phyloP scores from a whole-genome alignment of 2,113 vertebrate genomes.

The Bufo bufo region DNA sequence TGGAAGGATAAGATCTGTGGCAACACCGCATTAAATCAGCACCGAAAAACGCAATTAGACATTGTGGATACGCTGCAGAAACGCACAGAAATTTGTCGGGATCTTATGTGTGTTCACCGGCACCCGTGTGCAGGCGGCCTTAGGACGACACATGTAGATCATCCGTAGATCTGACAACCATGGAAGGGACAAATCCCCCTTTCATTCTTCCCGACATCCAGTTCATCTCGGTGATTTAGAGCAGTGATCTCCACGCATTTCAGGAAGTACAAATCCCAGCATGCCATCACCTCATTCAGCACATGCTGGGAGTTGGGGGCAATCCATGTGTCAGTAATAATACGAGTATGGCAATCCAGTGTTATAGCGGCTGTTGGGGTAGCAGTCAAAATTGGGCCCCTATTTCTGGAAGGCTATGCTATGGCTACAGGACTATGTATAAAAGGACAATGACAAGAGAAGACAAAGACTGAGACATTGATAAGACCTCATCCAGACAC shows the following conservation, averaged over 20 bases:
- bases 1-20: too few species aligned
- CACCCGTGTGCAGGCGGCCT: too few species aligned
- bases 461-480: not conserved
- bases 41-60: too few species aligned
- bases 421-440: too few species aligned
- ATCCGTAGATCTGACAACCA: not conserved
- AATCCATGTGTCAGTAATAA: not conserved
- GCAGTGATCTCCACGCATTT: not conserved
- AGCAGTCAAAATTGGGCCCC: too few species aligned
- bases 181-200: not conserved
- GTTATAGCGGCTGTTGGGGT: too few species aligned
- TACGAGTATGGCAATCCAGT: too few species aligned
- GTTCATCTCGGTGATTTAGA: not conserved
- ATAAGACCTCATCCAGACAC: not conserved
- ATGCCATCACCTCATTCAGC: not conserved
- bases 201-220: not conserved
- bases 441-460: not conserved
- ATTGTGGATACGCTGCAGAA: too few species aligned
- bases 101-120: too few species aligned
- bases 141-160: not conserved
- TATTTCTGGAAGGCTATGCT: too few species aligned
- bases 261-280: not conserved
- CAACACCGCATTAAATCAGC: too few species aligned
- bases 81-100: too few species aligned
- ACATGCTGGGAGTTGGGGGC: not conserved